phyloP scores from a whole-genome alignment of 2,888 invertebrate species.

The Pristionchus mayeri region DNA sequence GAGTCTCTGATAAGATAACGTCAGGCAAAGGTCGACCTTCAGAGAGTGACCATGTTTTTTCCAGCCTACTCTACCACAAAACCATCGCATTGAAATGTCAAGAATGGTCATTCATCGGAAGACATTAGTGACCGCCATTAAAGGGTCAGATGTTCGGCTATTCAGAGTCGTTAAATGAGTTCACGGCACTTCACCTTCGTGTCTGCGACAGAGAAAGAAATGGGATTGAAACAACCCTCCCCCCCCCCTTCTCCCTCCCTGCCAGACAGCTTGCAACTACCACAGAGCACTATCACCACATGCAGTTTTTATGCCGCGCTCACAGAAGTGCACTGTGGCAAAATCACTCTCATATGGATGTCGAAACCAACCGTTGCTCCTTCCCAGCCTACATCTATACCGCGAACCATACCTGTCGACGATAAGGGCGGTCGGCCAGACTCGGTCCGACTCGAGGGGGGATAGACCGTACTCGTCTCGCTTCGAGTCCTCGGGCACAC shows the following conservation, averaged over 20 bases:
- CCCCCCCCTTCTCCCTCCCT: neutral
- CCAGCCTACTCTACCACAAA: neutral
- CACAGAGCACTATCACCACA: neutral
- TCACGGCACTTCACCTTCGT: conserved; percentile 26
- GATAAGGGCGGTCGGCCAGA: conserved; percentile 92
- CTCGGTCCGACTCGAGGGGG: conserved; percentile 81
- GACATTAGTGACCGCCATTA: neutral
- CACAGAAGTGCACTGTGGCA: neutral
- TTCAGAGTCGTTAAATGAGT: neutral
- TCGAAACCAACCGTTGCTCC: neutral
- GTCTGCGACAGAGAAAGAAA: conserved; percentile 20
- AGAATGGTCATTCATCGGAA: neutral
- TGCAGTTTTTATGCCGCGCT: neutral
- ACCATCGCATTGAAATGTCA: neutral
- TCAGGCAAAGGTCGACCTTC: neutral
- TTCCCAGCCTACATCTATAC: neutral
- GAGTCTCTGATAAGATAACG: conserved; percentile 39
- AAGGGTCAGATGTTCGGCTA: conserved; percentile 31
- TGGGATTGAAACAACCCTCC: neutral
- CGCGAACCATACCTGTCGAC: conserved; percentile 80
- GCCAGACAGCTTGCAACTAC: neutral
- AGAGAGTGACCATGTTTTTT: neutral
- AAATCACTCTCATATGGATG: neutral
- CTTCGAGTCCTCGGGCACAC: conserved; percentile 83
- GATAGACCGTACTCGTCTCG: conserved; percentile 61